Percentiles rank a stretch among this genome's conserved stretches.
phyloP scores from a whole-genome alignment of 1,140 invertebrate genomes.

The Magallana ariakensis region DNA sequence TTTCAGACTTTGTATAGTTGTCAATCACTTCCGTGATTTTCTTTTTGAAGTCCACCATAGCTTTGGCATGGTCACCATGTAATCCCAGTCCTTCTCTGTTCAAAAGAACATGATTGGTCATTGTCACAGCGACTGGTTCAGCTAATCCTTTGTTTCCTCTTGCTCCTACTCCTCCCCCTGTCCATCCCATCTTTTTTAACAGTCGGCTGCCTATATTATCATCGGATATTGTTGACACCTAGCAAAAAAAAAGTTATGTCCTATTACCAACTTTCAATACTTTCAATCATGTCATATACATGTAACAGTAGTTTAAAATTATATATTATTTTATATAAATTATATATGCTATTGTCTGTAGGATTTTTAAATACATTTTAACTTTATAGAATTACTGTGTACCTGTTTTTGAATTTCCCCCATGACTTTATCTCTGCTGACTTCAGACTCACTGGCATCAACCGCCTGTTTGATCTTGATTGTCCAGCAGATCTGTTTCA shows the following conservation, averaged over 20 bases:
- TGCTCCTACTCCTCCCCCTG: conserved; percentile 88
- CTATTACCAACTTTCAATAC: too few relatives aligned
- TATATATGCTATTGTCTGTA: too few relatives aligned
- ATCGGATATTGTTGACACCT: conserved; percentile 71
- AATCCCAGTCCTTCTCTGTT: conserved; percentile 72
- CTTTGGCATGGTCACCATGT: conserved; percentile 52
- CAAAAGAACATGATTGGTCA: conserved; percentile 60
- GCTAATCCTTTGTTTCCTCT: conserved; percentile 83
- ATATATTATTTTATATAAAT: too few relatives aligned
- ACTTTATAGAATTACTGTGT: background rate
- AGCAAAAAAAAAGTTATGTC: background rate
- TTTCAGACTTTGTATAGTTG: conserved; percentile 69
- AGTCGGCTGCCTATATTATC: conserved; percentile 85
- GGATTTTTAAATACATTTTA: too few relatives aligned
- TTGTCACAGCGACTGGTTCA: conserved; percentile 81
- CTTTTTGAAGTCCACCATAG: conserved; percentile 63
- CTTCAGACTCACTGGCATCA: conserved; percentile 59
- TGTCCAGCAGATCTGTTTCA: conserved; percentile 71
- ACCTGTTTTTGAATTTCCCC: conserved; percentile 67
- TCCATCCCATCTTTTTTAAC: conserved; percentile 90
- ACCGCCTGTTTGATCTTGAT: conserved; percentile 84
- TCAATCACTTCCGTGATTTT: conserved; percentile 66
- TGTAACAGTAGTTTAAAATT: too few relatives aligned
- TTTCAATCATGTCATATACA: too few relatives aligned
- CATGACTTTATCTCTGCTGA: conserved; percentile 70